phyloP scores from a whole-genome alignment of 1,140 invertebrate species.

The Spodoptera frugiperda region DNA sequence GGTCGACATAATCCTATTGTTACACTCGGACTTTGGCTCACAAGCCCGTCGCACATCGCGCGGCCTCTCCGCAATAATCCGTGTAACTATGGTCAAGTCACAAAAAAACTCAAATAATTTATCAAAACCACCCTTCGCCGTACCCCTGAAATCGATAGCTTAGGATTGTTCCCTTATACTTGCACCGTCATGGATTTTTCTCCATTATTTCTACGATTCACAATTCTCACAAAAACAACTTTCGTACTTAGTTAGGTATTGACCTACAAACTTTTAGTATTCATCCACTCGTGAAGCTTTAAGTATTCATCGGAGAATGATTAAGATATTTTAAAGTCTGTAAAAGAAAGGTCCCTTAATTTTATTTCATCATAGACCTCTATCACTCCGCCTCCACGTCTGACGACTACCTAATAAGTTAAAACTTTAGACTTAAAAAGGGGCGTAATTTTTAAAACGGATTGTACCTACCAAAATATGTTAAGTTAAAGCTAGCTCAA shows the following conservation, averaged over 20 bases:
- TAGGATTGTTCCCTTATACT: conserved; percentile 20
- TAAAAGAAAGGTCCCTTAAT: neutral
- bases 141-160: neutral
- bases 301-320: neutral
- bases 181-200: neutral
- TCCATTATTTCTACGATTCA: conserved; percentile 16
- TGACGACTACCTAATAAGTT: no score
- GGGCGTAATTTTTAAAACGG: no score
- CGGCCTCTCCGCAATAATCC: conserved; percentile 9
- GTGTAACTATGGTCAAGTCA: conserved; percentile 34
- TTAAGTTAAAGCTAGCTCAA: no score
- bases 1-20: conserved; percentile 37
- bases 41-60: neutral
- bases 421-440: no score
- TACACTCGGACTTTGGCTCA: conserved; percentile 32
- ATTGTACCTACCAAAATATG: no score
- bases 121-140: conserved; percentile 20
- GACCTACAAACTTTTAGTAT: neutral
- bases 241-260: neutral
- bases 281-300: conserved; percentile 1
- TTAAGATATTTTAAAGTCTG: neutral
- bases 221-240: neutral
- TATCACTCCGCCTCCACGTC: no score
- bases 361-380: no score
- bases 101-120: conserved; percentile 41